Evolutionary conservation across 1,140 invertebrate genomes (phyloP), one percentile per base, ranked within the genome.

Genomic region (Tetramorium parvispinum): DNA sequence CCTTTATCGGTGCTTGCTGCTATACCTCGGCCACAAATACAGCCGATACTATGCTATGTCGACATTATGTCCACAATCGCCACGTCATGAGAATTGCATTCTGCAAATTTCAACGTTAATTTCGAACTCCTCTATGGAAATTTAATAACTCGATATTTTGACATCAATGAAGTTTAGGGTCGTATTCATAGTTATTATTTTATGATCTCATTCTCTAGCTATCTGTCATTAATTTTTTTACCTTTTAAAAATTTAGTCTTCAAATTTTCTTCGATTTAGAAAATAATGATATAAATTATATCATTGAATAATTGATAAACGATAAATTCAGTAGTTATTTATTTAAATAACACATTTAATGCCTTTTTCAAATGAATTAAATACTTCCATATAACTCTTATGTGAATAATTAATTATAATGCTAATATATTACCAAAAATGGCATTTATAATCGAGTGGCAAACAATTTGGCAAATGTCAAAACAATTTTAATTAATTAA

Each of bases 11-110:
- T 95, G 94, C 94, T 95, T 95, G 94, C 94, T 94, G 93, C 94
- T 95, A 93, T 94, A 94, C 91, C 92, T 95, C 94, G 94, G 94
- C 93, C 92, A 94, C 91, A 92, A 92, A 94, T 92, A 94, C 92
- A 94, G 92, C 93, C 93, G 93, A 90, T 94, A 92, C 92, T 92
- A 92, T 94, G 93, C 91, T 93, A 92, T 93, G 93, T 93, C 92
- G 92, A 95, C 90, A 93, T 90, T 51, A 79, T 66, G 85, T 93
- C 92, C 89, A 85, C 87, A 89, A 92, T 85, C 40, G 40, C 92
- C 90, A 92, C 93, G 85, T 92, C 88, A 68, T 93, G 85, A 91
- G 88, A 93, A 90, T 92, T 93, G 90, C 92, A 93, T 92, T 91
- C 68, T 81, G 46, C 46, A 5, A 70, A 90, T 94, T 92, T 91